A percentile compares a stretch with the other conserved stretches of the same genome.
These are phyloP conservation scores for Toxostoma redivivum DNA, from an alignment of 2,113 vertebrate species.

Conservation along the genomic window DNA sequence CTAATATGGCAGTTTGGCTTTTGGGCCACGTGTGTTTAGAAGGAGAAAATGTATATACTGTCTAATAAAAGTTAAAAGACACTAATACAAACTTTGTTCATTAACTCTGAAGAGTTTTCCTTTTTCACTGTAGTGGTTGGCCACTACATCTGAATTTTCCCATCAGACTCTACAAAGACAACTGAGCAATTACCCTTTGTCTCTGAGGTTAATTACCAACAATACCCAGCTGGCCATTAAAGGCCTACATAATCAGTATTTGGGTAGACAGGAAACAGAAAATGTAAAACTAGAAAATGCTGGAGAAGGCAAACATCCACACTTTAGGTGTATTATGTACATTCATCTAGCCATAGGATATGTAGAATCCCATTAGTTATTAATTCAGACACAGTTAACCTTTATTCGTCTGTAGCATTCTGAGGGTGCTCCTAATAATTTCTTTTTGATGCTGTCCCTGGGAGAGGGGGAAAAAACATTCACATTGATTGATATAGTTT, in stretches of 20 bases:
- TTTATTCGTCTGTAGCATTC: background rate
- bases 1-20: background rate
- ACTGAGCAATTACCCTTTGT: conserved; percentile 45
- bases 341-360: background rate
- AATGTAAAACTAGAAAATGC: background rate
- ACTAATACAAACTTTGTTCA: background rate
- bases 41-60: background rate
- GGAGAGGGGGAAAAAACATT: background rate
- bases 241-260: background rate
- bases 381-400: background rate
- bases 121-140: background rate
- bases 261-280: background rate
- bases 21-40: background rate
- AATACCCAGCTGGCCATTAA: background rate
- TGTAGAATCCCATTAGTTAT: background rate
- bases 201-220: conserved; percentile 38
- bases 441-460: background rate
- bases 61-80: background rate
- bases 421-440: background rate
- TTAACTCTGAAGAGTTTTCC: background rate
- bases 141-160: background rate
- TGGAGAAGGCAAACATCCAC: background rate
- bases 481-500: background rate
- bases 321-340: background rate
- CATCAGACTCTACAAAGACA: background rate